Evolutionary conservation across 1,140 invertebrate genomes (phyloP), one percentile per base, ranked within the genome.

Genomic region (Eueides isabella): DNA sequence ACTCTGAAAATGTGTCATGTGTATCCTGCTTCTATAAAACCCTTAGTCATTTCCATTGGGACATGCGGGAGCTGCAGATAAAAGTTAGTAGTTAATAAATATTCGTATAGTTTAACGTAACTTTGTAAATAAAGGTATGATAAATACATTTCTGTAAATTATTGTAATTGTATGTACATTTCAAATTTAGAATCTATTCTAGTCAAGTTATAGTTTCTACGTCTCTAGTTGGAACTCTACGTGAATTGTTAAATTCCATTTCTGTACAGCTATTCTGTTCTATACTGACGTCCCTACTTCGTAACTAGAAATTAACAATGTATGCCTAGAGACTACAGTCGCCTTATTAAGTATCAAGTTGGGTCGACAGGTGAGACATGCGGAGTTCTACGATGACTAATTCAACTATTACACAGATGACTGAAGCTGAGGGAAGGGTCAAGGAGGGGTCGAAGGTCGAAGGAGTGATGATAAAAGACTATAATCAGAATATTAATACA

Each of bases 181-280:
- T 28, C 73, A 64, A 76, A 81, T 78, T 83, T 81, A 82, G 75
- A 77, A 85, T 83, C 78, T 80, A 82, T 86, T 85, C n/a, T n/a
- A 84, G 82, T 76, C 80, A 78, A 83, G 79, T 84, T 84, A 84
- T 83, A 83, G 83, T 85, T 85, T 84, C 78, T 80, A 80, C 77
- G 77, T 83, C 76, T 80, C 77, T 80, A 76, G 82, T 84, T 84
- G 80, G 79, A 87, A 88, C 82, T 86, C 85, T 76, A 80, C 82
- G 85, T 91, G 87, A 91, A 91, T 91, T 87, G 87, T 91, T 91
- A 90, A 91, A 91, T 89, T 87, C 81, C 82, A 89, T 90, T 85
- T 83, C 80, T 88, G 84, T 84, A 89, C 85, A 84, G 85, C 86
- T 81, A 81, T 84, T 83, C 79, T 76, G 82, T 75, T 85, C 81